These are phyloP conservation scores for Xylota segnis DNA, from an alignment of 2,888 invertebrate genomes.

Conservation along the genomic window DNA sequence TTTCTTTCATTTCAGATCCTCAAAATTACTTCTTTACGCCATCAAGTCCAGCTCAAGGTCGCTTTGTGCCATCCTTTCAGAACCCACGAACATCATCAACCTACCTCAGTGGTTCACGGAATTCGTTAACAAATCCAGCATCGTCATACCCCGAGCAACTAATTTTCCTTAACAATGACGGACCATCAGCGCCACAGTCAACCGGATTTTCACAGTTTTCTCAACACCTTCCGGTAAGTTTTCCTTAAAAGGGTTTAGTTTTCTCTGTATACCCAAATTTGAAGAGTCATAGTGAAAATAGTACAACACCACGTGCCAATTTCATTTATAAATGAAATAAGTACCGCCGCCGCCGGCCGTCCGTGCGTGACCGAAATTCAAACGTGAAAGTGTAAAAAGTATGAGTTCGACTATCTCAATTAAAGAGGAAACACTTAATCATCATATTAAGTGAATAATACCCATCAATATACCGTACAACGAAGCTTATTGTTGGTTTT, in stretches of 20 bases:
- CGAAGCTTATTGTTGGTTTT: background rate
- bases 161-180: slow-evolving; percentile 81
- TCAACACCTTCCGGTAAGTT: slow-evolving; percentile 79
- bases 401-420: background rate
- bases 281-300: background rate
- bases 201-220: slow-evolving; percentile 80
- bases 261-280: slow-evolving; percentile 50
- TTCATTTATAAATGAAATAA: slow-evolving; percentile 48
- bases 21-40: slow-evolving; percentile 82
- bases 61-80: slow-evolving; percentile 84
- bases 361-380: slow-evolving; percentile 38
- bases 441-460: background rate
- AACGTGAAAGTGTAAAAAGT: background rate
- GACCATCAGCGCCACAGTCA: slow-evolving; percentile 77
- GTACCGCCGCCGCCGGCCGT: no score
- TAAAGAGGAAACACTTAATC: background rate
- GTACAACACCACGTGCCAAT: slow-evolving; percentile 14
- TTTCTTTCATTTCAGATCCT: slow-evolving; percentile 80
- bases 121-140: slow-evolving; percentile 78
- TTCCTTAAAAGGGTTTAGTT: slow-evolving; percentile 1
- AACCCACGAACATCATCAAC: slow-evolving; percentile 74
- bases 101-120: slow-evolving; percentile 59
- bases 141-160: slow-evolving; percentile 83
- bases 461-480: background rate
- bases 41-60: slow-evolving; percentile 81